phyloP scores from a whole-genome alignment of 1,140 invertebrate species.

The Thereuonema tuberculata region DNA sequence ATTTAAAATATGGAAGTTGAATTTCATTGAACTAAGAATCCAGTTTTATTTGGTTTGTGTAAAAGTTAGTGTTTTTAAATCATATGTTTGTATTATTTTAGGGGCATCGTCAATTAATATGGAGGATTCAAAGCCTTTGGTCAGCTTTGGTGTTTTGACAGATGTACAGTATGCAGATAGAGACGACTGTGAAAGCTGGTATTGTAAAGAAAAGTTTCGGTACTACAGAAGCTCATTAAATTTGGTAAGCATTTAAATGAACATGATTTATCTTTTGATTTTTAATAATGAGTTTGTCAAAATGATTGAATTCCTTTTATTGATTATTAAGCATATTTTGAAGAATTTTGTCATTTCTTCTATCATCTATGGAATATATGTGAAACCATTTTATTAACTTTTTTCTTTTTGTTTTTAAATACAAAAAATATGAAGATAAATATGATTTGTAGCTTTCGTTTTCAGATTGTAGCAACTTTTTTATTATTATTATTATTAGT shows the following conservation, averaged over 20 bases:
- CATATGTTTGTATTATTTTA: too few relatives aligned
- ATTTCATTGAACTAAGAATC: too few relatives aligned
- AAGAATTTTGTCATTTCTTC: not conserved
- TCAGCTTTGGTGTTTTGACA: slow-evolving; percentile 29
- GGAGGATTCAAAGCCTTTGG: not conserved
- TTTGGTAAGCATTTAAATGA: not conserved
- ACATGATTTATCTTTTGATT: not conserved
- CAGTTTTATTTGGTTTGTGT: too few relatives aligned
- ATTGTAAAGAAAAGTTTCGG: slow-evolving; percentile 24
- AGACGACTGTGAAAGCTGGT: slow-evolving; percentile 24
- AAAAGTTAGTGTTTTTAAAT: too few relatives aligned
- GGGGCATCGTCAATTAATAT: not conserved
- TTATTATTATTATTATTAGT: too few relatives aligned
- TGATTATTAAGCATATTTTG: not conserved
- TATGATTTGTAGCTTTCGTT: too few relatives aligned
- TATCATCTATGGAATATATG: not conserved
- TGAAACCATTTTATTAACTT: too few relatives aligned
- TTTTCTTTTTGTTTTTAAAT: too few relatives aligned
- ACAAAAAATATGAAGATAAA: too few relatives aligned
- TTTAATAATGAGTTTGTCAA: not conserved
- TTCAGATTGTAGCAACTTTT: too few relatives aligned
- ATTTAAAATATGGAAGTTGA: too few relatives aligned
- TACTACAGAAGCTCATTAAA: slow-evolving; percentile 28
- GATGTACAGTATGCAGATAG: slow-evolving; percentile 33
- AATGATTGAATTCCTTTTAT: not conserved